Percentiles rank a stretch among this genome's conserved stretches.
Conservation (phyloP, 2,797 vertebrate genomes). For the Cryptoprocta ferox region DNA sequence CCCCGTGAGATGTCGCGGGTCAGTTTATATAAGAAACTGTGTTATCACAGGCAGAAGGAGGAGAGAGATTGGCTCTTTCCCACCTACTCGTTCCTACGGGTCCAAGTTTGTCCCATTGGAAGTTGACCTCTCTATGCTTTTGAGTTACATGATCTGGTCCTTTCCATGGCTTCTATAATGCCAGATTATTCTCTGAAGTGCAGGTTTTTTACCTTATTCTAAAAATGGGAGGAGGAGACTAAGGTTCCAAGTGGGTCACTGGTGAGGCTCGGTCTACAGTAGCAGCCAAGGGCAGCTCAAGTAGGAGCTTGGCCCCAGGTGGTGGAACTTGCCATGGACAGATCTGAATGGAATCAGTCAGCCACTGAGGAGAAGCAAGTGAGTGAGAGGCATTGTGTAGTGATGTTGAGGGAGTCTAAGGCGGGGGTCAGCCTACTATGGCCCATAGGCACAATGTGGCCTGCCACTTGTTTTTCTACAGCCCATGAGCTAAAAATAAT, state of each 20-base stretch:
- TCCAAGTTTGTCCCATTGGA: background rate
- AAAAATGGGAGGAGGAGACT: background rate
- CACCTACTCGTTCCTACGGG: background rate
- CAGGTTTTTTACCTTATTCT: background rate
- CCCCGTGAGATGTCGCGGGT: background rate
- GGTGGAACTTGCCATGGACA: background rate
- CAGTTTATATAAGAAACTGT: background rate
- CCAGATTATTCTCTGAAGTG: background rate
- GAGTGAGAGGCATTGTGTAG: rapidly evolving
- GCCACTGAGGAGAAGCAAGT: background rate
- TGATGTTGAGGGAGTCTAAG: background rate
- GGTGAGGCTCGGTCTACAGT: too few species aligned
- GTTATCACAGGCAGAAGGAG: background rate
- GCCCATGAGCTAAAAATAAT: background rate
- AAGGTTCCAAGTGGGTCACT: background rate
- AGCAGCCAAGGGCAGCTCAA: background rate
- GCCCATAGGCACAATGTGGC: background rate
- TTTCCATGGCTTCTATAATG: background rate
- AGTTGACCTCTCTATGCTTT: background rate
- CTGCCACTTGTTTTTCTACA: background rate
- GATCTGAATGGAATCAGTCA: background rate
- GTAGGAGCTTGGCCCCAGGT: too few species aligned
- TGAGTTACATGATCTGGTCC: background rate
- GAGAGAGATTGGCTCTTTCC: background rate
- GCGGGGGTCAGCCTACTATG: too few species aligned